phyloP scores from a whole-genome alignment of 2,113 vertebrate genomes.

The Sialia sialis region DNA sequence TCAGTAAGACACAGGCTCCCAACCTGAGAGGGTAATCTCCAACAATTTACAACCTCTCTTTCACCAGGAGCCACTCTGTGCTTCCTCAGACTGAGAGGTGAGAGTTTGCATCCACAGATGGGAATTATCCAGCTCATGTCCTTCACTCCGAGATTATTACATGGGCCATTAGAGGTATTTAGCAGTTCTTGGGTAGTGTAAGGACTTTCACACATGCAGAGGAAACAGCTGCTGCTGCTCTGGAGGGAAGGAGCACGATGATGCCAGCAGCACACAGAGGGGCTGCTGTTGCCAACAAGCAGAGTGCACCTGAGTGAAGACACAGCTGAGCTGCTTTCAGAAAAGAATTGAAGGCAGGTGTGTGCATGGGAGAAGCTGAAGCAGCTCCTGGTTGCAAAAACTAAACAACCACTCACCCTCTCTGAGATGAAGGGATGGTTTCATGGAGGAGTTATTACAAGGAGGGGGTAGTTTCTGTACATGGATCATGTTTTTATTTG shows the following conservation, averaged over 20 bases:
- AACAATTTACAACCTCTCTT: not conserved
- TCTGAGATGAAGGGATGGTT: not conserved
- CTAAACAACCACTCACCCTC: accelerated
- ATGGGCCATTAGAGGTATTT: not conserved
- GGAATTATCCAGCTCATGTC: not conserved
- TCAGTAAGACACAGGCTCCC: not conserved
- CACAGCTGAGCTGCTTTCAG: not conserved
- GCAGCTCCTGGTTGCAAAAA: not conserved
- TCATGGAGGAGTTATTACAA: not conserved
- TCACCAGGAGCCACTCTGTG: not conserved
- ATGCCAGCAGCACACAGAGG: not conserved
- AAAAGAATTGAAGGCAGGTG: not conserved
- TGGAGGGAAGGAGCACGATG: not conserved
- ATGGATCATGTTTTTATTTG: not conserved
- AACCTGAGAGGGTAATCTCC: not conserved
- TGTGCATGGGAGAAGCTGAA: not conserved
- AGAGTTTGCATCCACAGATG: not conserved
- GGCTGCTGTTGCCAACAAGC: not conserved
- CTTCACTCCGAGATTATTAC: not conserved
- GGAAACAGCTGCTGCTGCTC: not conserved
- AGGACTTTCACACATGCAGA: not conserved
- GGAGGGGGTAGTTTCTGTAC: accelerated
- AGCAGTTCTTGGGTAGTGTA: not conserved
- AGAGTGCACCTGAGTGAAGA: not conserved
- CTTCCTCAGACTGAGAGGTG: not conserved